phyloP scores from a whole-genome alignment of 2,888 invertebrate genomes.

The Papilio protenor region DNA sequence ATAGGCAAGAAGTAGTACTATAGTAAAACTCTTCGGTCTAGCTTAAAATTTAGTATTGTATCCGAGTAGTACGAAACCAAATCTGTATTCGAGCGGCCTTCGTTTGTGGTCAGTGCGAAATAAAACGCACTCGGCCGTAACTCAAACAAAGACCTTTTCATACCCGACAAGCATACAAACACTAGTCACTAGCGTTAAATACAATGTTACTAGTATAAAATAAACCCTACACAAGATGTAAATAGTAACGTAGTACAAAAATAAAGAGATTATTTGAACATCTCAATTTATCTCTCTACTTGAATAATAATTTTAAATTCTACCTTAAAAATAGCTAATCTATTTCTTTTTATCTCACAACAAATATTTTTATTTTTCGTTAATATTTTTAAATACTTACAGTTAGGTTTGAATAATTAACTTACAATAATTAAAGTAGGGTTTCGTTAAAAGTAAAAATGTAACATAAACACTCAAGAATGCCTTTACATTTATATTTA shows the following conservation, averaged over 20 bases:
- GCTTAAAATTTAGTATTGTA: neutral
- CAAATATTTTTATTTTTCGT: neutral
- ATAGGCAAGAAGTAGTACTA: neutral
- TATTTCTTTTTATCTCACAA: neutral
- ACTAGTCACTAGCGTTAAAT: neutral
- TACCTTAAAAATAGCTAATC: neutral
- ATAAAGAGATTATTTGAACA: neutral
- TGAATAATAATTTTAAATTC: neutral
- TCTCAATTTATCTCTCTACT: neutral
- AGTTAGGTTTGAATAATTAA: neutral
- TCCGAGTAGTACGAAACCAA: conserved; percentile 17
- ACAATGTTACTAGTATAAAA: neutral
- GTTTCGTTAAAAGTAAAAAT: neutral
- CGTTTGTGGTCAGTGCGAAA: conserved; percentile 16
- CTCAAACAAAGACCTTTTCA: conserved; percentile 41
- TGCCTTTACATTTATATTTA: neutral
- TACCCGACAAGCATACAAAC: conserved; percentile 34
- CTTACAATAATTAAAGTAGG: neutral
- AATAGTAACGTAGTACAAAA: neutral
- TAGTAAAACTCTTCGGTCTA: neutral
- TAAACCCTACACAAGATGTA: too few relatives aligned
- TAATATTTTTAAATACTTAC: too few relatives aligned
- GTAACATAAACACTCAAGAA: neutral
- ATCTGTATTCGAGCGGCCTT: conserved; percentile 39
- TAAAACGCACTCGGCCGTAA: conserved; percentile 35